A percentile compares a stretch with the other conserved stretches of the same genome.
phyloP scores from a whole-genome alignment of 1,140 invertebrate genomes.

The Sogatella furcifera region DNA sequence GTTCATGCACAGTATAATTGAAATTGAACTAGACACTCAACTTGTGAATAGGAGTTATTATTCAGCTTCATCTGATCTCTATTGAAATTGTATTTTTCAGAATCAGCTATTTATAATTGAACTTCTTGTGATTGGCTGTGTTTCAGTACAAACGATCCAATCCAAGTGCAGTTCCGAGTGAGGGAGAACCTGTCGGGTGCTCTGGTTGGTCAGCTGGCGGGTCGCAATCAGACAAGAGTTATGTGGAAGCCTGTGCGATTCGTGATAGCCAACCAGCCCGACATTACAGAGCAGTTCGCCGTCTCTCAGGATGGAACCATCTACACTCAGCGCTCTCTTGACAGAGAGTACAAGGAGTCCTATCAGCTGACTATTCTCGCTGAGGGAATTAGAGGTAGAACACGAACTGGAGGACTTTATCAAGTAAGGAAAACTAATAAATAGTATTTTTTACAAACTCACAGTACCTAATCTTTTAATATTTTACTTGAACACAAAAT shows the following conservation, averaged over 20 bases:
- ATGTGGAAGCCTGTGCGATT: slow-evolving; percentile 42
- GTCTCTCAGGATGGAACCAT: slow-evolving; percentile 68
- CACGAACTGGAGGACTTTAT: slow-evolving; percentile 8
- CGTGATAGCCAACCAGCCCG: slow-evolving; percentile 66
- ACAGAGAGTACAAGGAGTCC: slow-evolving; percentile 59
- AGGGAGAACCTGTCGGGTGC: slow-evolving; percentile 65
- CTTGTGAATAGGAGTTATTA: no score
- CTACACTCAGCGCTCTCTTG: slow-evolving; percentile 59
- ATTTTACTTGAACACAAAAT: no score
- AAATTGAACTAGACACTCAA: not conserved
- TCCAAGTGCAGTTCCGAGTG: slow-evolving; percentile 60
- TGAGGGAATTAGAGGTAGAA: slow-evolving; percentile 49
- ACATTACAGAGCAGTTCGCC: slow-evolving; percentile 59
- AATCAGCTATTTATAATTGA: no score
- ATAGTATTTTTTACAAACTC: no score
- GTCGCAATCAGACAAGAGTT: slow-evolving; percentile 2
- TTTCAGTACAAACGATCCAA: slow-evolving; percentile 35
- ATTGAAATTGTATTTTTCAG: no score
- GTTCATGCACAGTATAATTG: no score
- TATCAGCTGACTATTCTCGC: slow-evolving; percentile 72
- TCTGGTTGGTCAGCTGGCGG: slow-evolving; percentile 56
- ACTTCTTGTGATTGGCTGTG: no score
- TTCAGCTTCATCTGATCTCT: no score
- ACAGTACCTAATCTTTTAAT: no score
- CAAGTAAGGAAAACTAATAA: slow-evolving; percentile 7